Evolutionary conservation across 2,113 vertebrate genomes (phyloP), one percentile per base, ranked within the genome.

Genomic region (Rhizomys pruinosus): DNA sequence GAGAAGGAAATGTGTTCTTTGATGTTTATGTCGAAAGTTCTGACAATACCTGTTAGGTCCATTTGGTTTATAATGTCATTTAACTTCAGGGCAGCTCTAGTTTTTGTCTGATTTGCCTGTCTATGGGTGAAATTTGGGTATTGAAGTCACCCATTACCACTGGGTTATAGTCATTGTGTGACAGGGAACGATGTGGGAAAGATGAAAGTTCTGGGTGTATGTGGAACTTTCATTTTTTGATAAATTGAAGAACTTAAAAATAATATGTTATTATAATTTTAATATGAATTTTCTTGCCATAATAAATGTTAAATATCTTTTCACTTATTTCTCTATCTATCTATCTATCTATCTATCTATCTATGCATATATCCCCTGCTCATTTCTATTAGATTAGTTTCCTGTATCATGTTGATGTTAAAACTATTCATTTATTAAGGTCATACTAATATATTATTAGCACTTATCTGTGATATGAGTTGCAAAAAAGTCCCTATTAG

Each of bases 211-310:
- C 82, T 6, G 34, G 17, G 87, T 55, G 37, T 25, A 55, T 80
- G 72, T 34, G 15, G 37, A 72, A 71, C 16, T 79, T 92, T 92
- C 79, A 79, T 74, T 84, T 91, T 84, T 77, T 84, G 25, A 42
- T 12, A 84, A 66, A 79, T 25, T 32, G 19, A 47, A 80, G 8
- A 17, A 25, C 71, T 25, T 63, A 71, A 78, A 69, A 44, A n/a
- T 68, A 37, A 73, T 63, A 69, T 22, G 8, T 61, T 47, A 3
- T 86, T 86, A 37, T n/a, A 55, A 27, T 74, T 52, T 91, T 84
- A 39, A 66, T 73, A 37, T 82, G 37, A 47, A 61, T 63, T 87
- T 52, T 79, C 23, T 71, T 86, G 23, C 79, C 55, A 59, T 27
- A 78, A 64, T 22, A 29, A 13, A 68, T 9, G 20, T n/a, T 77